Percentiles rank a stretch among this genome's conserved stretches.
Conservation (phyloP, 2,888 invertebrate species). For the Tortrix viridana region DNA sequence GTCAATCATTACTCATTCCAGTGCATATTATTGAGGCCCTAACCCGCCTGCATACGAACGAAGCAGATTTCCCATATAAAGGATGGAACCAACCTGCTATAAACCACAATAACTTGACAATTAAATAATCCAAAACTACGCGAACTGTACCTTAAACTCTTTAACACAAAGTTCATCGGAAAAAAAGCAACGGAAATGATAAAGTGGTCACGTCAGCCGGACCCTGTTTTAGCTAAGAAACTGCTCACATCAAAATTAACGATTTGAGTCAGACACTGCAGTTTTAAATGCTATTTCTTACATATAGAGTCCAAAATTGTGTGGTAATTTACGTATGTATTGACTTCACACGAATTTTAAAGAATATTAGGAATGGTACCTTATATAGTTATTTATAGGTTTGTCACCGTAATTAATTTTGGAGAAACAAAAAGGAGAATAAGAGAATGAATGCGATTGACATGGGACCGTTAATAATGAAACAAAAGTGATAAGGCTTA, state of each 20-base stretch:
- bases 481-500: too few relatives aligned
- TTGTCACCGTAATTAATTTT: not conserved
- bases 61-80: constrained; percentile 67
- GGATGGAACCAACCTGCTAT: constrained; percentile 55
- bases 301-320: constrained; percentile 18
- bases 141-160: not conserved
- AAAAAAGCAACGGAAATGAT: not conserved
- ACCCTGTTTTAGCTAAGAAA: constrained; percentile 50
- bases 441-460: too few relatives aligned
- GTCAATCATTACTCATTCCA: constrained; percentile 42
- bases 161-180: constrained; percentile 1
- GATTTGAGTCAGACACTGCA: constrained; percentile 39
- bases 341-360: constrained; percentile 2
- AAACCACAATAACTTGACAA: constrained; percentile 40
- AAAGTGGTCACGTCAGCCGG: constrained; percentile 40
- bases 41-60: constrained; percentile 54
- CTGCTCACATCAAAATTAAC: constrained; percentile 55
- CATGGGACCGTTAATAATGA: too few relatives aligned
- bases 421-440: not conserved
- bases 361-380: not conserved
- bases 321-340: constrained; percentile 15
- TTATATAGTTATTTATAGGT: not conserved
- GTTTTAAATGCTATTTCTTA: constrained; percentile 28
- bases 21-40: constrained; percentile 37
- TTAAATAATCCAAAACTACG: not conserved